Conservation (phyloP, 2,797 vertebrate genomes). For the Crenichthys baileyi region DNA sequence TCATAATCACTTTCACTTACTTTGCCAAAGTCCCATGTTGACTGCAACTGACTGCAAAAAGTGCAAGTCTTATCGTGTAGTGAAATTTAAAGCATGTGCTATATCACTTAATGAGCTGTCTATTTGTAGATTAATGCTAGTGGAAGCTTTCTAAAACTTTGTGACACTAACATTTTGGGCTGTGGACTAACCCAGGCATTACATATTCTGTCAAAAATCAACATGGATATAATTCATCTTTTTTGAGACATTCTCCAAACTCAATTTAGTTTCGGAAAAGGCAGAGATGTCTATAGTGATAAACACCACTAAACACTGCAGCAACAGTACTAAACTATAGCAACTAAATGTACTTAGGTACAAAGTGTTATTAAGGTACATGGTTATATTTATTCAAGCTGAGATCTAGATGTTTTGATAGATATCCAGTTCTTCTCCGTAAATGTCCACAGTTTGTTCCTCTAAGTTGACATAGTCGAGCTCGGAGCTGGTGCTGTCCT, state of each 20-base stretch:
- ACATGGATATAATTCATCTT: not conserved
- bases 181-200: not conserved
- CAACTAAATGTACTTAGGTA: too few species aligned
- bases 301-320: too few species aligned
- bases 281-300: not conserved
- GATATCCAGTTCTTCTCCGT: not conserved
- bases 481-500: not conserved
- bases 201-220: not conserved
- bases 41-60: too few species aligned
- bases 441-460: not conserved
- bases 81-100: too few species aligned
- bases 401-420: slow-evolving; percentile 8
- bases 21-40: too few species aligned
- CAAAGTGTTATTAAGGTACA: not conserved
- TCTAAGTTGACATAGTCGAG: slow-evolving; percentile 7
- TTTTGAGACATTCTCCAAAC: not conserved
- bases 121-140: too few species aligned
- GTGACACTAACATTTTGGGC: not conserved
- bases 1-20: too few species aligned
- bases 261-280: not conserved
- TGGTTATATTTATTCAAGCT: not conserved
- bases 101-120: too few species aligned
- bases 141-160: not conserved
- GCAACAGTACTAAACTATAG: not conserved
- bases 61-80: too few species aligned